Evolutionary conservation across 2,797 vertebrate genomes (phyloP).

Genomic region (Dermochelys coriacea): DNA sequence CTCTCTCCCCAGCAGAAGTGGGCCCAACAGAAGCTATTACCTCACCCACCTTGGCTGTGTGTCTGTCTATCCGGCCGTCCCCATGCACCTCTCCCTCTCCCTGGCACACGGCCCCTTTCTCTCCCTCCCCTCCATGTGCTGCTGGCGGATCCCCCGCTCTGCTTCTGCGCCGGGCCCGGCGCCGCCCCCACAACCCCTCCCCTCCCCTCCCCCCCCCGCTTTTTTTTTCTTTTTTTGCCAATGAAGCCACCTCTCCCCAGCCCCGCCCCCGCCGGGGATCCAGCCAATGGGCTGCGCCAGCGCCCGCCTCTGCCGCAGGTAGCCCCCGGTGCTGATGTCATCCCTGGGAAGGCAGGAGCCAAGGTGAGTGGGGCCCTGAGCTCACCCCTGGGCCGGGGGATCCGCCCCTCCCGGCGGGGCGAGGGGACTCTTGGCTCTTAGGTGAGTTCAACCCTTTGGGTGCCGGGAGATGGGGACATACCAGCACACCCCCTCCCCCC

Average conservation of each 20-base stretch:
- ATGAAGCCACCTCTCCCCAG: not conserved
- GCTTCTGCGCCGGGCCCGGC: not conserved
- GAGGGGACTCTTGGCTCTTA: not conserved
- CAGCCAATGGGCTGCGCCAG: conserved; percentile 14
- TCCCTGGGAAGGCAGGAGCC: conserved; percentile 1
- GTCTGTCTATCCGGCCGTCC: not conserved
- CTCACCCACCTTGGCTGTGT: no score
- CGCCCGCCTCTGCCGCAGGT: not conserved
- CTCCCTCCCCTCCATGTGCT: conserved; percentile 8
- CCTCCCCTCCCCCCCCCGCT: no score
- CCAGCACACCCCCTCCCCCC: no score
- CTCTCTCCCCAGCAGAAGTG: no score
- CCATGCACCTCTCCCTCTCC: no score
- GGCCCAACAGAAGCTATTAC: no score
- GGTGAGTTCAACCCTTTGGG: not conserved
- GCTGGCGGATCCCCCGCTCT: not conserved
- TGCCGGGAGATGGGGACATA: not conserved
- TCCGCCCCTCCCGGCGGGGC: no score
- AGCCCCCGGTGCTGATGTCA: conserved; percentile 33
- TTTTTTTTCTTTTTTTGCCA: not conserved
- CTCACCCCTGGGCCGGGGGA: not conserved
- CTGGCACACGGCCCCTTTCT: not conserved
- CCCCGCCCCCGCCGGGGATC: not conserved
- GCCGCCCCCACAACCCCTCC: rapidly evolving
- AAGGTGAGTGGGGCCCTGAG: conserved; percentile 6